Evolutionary conservation across 1,140 invertebrate genomes (phyloP), one percentile per base, ranked within the genome.

Genomic region (Scylla paramamosain): DNA sequence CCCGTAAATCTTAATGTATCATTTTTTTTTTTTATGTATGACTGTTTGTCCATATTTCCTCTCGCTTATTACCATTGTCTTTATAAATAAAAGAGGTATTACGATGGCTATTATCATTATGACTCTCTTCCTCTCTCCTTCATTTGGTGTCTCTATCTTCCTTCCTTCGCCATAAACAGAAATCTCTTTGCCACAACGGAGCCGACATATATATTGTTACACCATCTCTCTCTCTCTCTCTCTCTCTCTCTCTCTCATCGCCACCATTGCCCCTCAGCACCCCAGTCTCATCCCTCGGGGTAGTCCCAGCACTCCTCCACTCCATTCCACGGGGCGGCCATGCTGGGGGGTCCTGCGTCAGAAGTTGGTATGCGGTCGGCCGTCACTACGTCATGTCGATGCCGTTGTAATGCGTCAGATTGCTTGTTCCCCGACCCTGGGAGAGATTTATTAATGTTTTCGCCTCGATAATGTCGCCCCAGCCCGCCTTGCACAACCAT

Each of bases 331-430:
- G 12, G 31, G 87, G 39, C 87, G 45, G 45, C 25, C 87, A 28
- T 52, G 89, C 25, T 83, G 67, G 82, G 93, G 48, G 93, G 45
- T 16, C 84, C 20, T 16, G 46, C 84, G 93, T 86, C 84, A 93
- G 32, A 29, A 88, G 84, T 67, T 93, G 93, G 93, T 88, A 93
- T 93, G 93, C 82, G 46, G 45, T 20, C 84, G 45, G 45, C 87
- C 87, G 87, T 87, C 93, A 39, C n/a, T 39, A 82, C 93, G 52
- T 48, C 93, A 91, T 94, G 87, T 94, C 88, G 25, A 94, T 94
- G 86, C 88, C 90, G 90, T 94, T 94, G 88, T 94, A 94, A 94
- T 94, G 93, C 88, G 93, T 94, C 39, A 91, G 86, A 94, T 94
- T 91, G 93, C 93, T 94, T 94, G 93, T 94, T 91, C 87, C 39